These are phyloP conservation scores for Psittacula echo DNA, from an alignment of 2,797 vertebrate genomes.

Conservation along the genomic window DNA sequence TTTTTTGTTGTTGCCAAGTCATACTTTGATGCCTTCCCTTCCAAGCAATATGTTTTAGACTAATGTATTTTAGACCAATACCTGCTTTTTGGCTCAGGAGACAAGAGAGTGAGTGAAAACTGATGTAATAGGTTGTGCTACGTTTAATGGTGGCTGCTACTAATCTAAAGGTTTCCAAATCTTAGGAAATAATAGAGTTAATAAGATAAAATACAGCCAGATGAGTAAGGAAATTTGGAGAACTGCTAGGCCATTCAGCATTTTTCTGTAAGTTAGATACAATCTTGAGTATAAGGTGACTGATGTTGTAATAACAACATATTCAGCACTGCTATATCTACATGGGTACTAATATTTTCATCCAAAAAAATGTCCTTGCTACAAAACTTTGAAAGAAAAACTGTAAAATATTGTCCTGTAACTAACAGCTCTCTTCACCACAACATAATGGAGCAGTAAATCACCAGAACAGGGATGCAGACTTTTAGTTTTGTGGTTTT, in stretches of 20 bases:
- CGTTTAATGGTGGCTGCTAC: neutral
- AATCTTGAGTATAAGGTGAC: neutral
- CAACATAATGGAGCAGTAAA: neutral
- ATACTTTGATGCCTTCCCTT: neutral
- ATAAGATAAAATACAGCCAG: neutral
- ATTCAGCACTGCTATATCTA: neutral
- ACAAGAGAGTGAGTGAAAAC: neutral
- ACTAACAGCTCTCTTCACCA: neutral
- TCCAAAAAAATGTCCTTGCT: neutral
- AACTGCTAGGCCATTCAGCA: neutral
- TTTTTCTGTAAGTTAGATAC: neutral
- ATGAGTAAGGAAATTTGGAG: neutral
- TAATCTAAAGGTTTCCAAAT: neutral
- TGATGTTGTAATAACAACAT: neutral
- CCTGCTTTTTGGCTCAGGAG: neutral
- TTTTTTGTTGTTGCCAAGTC: constrained; percentile 14
- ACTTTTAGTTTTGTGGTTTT: neutral
- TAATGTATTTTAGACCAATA: neutral
- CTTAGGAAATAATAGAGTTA: neutral
- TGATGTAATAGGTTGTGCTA: neutral
- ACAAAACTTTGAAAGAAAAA: neutral
- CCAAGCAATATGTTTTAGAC: neutral
- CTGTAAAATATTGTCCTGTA: neutral
- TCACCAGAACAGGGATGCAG: neutral
- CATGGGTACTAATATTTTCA: neutral